Evolutionary conservation across 2,113 vertebrate genomes (phyloP).

Genomic region (Pseudorasbora parva): DNA sequence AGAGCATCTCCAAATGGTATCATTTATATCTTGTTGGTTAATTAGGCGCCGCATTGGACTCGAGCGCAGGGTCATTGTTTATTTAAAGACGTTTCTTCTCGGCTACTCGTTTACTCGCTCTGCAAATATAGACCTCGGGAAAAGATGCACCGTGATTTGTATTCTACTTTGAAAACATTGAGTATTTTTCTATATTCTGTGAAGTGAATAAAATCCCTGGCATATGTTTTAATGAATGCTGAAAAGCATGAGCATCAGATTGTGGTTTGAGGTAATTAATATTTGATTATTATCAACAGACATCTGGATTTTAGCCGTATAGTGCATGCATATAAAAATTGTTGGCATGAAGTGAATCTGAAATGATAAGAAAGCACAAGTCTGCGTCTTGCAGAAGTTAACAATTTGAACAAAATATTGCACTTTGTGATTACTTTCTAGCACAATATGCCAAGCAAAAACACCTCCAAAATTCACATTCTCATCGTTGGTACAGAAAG

Average conservation of each 20-base stretch:
- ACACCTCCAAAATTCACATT: neutral
- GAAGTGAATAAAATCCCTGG: neutral
- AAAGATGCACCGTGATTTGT: neutral
- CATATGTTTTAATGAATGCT: neutral
- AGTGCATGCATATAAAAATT: neutral
- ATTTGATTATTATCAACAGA: neutral
- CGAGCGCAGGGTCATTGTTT: slow-evolving; percentile 45
- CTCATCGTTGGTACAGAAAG: no score
- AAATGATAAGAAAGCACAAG: neutral
- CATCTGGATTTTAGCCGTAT: neutral
- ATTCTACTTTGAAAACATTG: neutral
- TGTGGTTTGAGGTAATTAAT: neutral
- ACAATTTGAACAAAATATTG: neutral
- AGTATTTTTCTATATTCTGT: neutral
- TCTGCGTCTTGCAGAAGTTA: neutral
- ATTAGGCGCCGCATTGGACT: slow-evolving; percentile 29
- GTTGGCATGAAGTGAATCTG: neutral
- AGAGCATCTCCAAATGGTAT: slow-evolving; percentile 33
- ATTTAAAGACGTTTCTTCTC: slow-evolving; percentile 44
- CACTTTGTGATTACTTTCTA: neutral
- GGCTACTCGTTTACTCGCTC: neutral
- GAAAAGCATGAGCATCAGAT: neutral
- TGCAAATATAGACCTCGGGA: neutral
- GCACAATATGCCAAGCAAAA: slow-evolving; percentile 1
- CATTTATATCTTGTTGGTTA: slow-evolving; percentile 52